Evolutionary conservation across 1,140 invertebrate genomes (phyloP), one percentile per base, ranked within the genome.

Genomic region (Apis dorsata): DNA sequence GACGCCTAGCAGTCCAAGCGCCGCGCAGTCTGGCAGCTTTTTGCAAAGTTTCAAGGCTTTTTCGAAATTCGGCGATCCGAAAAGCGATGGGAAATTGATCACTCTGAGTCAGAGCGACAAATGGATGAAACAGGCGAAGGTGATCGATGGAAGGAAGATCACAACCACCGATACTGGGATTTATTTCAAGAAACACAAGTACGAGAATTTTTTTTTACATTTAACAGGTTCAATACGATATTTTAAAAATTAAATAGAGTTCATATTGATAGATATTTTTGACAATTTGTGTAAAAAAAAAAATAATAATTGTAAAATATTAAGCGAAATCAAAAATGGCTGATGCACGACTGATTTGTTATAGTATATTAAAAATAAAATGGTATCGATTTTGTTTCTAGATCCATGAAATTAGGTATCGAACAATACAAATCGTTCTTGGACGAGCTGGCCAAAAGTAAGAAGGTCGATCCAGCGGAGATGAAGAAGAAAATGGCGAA

Each of bases 51-150:
- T 97, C 90, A 94, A 95, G 81, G 92, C 94, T 0, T 98, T 98
- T 91, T 96, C 97, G 4, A 98, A 98, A 94, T 98, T 98, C 90
- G 98, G 98, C 1, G 97, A 98, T 91, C 95, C 95, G 1, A 98
- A 98, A 89, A 97, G 97, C 15, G 97, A 98, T 90, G 98, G 98
- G 11, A 98, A 97, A 92, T 94, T 95, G 34, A 97, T 98, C 72
- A 98, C 98, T 1, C 93, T 98, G 2, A 97, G 97, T 34, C 98
- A 98, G 91, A 97, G 97, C 89, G 98, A 99, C 93, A 98, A 98
- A 93, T 99, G 98, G 98, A 97, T 99, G 96, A 98, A 98, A 88
- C 98, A 99, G 91, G 98, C 98, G 0, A 97, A 97, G 91, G 97
- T 99, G n/a, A 97, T 99, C 74, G 98, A 98, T 87, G 96, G 96